Evolutionary conservation across 2,888 invertebrate genomes (phyloP), one percentile per base, ranked within the genome.

Genomic region (Oxytorus armatus): DNA sequence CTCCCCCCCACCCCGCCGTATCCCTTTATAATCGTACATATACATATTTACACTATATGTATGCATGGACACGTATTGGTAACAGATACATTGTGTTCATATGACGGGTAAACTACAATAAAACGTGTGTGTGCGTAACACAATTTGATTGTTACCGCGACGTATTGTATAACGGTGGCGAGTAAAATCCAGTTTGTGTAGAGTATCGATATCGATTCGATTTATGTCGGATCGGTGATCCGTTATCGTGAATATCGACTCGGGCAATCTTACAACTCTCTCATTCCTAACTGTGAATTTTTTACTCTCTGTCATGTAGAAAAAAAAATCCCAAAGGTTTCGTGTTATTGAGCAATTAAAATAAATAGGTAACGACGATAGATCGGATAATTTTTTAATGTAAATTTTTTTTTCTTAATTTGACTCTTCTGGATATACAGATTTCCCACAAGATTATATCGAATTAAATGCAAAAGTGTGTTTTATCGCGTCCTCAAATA

Each of bases 201-300:
- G 49, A 47, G 7, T 36, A 66, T 66, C 51, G 36, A 51, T 66
- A 33, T 66, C 49, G 65, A 33, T 65, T 49, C 29, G 65, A 65
- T 49, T 36, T 8, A 66, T 66, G 47, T 49, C 14, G 36, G 65
- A 66, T 66, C 49, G 65, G 49, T 65, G 18, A 49, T 18, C 36
- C 53, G 29, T 11, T 47, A 47, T 33, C 33, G 44, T 65, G 29
- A 29, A 53, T 29, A 33, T 55, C 33, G 65, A 66, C 29, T 18
- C 18, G 36, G n/a, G 29, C 33, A 16, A 47, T 29, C 29, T 29
- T 47, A 29, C 16, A 18, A 29, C 29, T 65, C 10, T 47, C n/a
- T 16, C 16, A 63, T 47, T 47, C 29, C 47, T 29, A 18, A 47
- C n/a, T n/a, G 4, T 47, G 44, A 7, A 29, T 65, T 63, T n/a